Evolutionary conservation across 1,140 invertebrate species (phyloP), one percentile per base, ranked within the genome.

Genomic region (Coptotermes formosanus): DNA sequence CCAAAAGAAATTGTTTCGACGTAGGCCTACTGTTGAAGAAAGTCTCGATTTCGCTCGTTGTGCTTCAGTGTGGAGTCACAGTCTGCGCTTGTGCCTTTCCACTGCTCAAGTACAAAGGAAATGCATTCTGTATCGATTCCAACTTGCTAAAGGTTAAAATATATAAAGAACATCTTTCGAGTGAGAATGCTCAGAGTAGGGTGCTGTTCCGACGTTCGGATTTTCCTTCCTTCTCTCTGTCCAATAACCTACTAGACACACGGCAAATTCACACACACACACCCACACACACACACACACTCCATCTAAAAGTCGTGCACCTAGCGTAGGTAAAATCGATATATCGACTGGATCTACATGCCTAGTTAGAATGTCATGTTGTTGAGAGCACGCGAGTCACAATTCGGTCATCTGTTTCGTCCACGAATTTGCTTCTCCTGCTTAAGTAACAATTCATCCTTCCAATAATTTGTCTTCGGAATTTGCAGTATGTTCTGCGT

Each of bases 71-170:
- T 1, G 64, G 25, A 25, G 64, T 30, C 64, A 12, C 59, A 64
- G 59, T 75, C 30, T 12, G 3, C n/a, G n/a, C 64, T 75, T 75
- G 64, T 75, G 14, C 30, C n/a, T 55, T 21, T 75, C n/a, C 64
- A 75, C 14, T 55, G 52, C 6, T 55, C 19, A 14, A 30, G 64
- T 30, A 75, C 64, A 75, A 75, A 75, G n/a, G 64, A 75, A 75
- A 75, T 30, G 64, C 64, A 75, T 75, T 75, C 25, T 30, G 64
- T 75, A 75, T 75, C 64, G 64, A 75, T 75, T 75, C 64, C 64
- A 4, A 75, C 64, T 75, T 75, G 64, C 14, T 1, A n/a, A 75
- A 75, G 64, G 25, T 75, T 75, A n/a, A 75, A 75, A 7, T 30
- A 75, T 75, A 30, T 75, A 30, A 38, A 75, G 64, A 75, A 75